Evolutionary conservation across 2,113 vertebrate genomes (phyloP), one percentile per base, ranked within the genome.

Genomic region (Eclectus roratus): DNA sequence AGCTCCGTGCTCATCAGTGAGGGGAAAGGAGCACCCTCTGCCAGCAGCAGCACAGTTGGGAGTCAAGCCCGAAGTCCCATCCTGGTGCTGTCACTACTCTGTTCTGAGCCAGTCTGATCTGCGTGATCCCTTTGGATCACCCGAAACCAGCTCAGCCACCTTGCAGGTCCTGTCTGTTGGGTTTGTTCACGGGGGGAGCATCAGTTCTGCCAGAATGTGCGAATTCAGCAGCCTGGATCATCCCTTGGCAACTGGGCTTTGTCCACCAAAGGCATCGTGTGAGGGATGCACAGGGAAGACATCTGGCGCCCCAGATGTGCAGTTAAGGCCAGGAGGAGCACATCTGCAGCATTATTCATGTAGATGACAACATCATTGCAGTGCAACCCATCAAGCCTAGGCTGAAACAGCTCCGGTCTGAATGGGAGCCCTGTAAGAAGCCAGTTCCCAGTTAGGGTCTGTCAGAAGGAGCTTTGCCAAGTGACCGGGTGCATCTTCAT

Each of bases 191-290:
- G 60, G 28, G n/a, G 41, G 19, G 28, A 29, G 18, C 46, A 31
- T 16, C 43, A 7, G 46, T 65, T 78, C n/a, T 8, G 31, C 17
- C 60, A 56, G 71, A 21, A 12, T 2, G 2, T 6, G 50, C 4
- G 41, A n/a, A 77, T 55, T 55, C 70, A 58, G 65, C 50, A 58
- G 73, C 68, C 31, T 39, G 44, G 17, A 9, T 58, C 47, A 8
- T 15, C 64, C 71, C 64, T 60, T 23, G 50, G 81, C 47, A 88
- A 80, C 17, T 16, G 85, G 80, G 95, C 95, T 96, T 96, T 95
- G 93, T 93, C 91, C 76, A 79, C 64, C 1, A 2, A 63, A 88
- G 87, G 7, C 76, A 1, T 15, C 1, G 17, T 82, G 88, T 87
- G 78, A 70, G 94, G 84, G 87, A 93, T 80, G 80, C 3, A 19